A percentile compares a stretch with the other conserved stretches of the same genome.
phyloP scores from a whole-genome alignment of 2,797 vertebrate species.

The Anisognathus igniventris region DNA sequence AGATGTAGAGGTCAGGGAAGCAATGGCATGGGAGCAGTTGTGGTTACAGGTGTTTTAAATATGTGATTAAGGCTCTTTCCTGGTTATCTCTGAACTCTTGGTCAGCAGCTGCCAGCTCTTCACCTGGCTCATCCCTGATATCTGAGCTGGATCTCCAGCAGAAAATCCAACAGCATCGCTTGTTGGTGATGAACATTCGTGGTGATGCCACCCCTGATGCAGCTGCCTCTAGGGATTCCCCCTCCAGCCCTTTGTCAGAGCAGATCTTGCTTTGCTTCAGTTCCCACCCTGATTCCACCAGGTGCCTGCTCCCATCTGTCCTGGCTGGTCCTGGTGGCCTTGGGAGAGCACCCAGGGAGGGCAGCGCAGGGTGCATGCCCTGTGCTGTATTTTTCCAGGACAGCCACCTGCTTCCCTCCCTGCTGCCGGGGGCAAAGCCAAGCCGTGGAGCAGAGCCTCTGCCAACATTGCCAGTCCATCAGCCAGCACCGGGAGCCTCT shows the following conservation, averaged over 20 bases:
- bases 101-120: neutral
- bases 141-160: neutral
- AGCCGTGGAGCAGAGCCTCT: neutral
- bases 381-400: neutral
- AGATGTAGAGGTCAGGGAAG: neutral
- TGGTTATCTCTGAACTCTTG: neutral
- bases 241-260: neutral
- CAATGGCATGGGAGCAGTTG: neutral
- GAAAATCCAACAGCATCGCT: neutral
- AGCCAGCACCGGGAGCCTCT: neutral
- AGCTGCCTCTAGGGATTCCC: neutral
- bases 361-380: neutral
- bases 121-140: neutral
- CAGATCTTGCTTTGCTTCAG: neutral
- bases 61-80: neutral
- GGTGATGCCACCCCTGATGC: too few species aligned
- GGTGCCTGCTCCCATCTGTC: neutral
- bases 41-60: neutral
- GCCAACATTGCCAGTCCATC: neutral
- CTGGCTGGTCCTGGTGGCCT: neutral
- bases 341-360: neutral
- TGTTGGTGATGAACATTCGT: neutral
- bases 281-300: neutral
- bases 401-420: neutral
- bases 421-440: fast-evolving